Base-by-base conservation (phyloP, 2,113 vertebrate genomes). In the Gymnarchus niloticus region DNA sequence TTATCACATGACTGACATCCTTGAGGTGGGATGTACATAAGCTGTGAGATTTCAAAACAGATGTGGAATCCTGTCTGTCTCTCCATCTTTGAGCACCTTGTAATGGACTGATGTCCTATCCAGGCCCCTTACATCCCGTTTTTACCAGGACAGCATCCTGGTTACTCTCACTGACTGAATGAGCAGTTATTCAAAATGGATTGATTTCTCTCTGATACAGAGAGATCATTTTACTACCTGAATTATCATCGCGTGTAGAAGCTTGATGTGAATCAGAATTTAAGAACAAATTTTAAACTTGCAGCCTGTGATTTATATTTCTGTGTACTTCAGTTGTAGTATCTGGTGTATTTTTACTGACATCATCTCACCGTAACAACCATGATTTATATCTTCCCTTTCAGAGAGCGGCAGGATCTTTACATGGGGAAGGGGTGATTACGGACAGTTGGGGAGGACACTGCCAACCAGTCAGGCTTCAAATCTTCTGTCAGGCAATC, bases 341-440 rank as follows among this genome's bases (percentile, higher is more conserved):
- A 41, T 41, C 12, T 73, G 65, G 28, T 41, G 33, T 19, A 41
- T 14, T 65, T 10, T 41, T 37, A 37, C 28, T 69, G 61, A 37
- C 14, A 41, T 33, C 28, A 17, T 73, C 65, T 41, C 61, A 69
- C 61, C 14, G 6, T 41, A 41, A 69, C 33, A 69, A 33, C 28
- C 41, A 2, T 6, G 5, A 19, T 78, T 78, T 48, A n/a, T 78
- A n/a, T 14, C 89, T 90, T 92, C 5, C 89, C 73, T 95, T 95
- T 91, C 89, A 99, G 98, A 95, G 90, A 95, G 92, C 51, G 95
- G 96, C 33, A 95, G 93, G 88, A 93, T 98, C 65, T 97, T 96
- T 88, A 96, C 96, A 9, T 99, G 98, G 98, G 97, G 98, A 84
- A 96, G 97, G 93, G 93, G 90, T 0, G 92, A 95, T 93, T 99